A percentile compares a stretch with the other conserved stretches of the same genome.
These are phyloP conservation scores for Paraescarpia echinospica DNA, from an alignment of 1,140 invertebrate species.

Conservation along the genomic window DNA sequence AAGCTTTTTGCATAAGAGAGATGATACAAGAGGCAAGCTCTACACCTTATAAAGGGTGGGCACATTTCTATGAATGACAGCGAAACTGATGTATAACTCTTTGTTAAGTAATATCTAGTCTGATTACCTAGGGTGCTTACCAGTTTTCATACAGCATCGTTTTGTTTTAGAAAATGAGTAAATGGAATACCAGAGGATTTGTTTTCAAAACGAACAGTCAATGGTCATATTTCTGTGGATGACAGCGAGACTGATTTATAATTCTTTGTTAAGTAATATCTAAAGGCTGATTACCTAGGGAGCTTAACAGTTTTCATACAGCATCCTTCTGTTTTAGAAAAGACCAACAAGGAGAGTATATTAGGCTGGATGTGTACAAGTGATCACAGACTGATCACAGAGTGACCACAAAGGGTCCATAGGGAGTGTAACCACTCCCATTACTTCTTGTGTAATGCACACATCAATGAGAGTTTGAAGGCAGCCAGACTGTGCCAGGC, in stretches of 20 bases:
- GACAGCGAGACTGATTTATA: background rate
- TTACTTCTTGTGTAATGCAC: background rate
- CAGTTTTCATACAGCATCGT: too few species aligned
- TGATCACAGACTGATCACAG: too few species aligned
- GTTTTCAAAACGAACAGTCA: background rate
- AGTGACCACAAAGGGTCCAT: background rate
- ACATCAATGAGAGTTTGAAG: background rate
- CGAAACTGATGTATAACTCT: background rate
- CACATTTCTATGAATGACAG: background rate
- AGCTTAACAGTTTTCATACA: too few species aligned
- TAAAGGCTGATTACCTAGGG: too few species aligned
- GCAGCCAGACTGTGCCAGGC: too few species aligned
- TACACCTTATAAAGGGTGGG: background rate
- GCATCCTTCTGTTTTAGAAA: too few species aligned
- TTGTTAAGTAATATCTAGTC: too few species aligned
- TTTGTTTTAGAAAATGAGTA: too few species aligned
- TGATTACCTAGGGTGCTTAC: too few species aligned
- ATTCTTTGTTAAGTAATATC: too few species aligned
- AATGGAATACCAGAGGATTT: background rate
- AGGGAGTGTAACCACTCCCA: background rate
- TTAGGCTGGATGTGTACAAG: too few species aligned
- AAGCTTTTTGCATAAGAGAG: background rate
- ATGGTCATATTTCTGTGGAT: background rate
- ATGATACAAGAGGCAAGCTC: background rate
- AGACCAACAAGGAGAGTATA: too few species aligned